phyloP scores from a whole-genome alignment of 2,113 vertebrate species.

The Rhabdornis inornatus region DNA sequence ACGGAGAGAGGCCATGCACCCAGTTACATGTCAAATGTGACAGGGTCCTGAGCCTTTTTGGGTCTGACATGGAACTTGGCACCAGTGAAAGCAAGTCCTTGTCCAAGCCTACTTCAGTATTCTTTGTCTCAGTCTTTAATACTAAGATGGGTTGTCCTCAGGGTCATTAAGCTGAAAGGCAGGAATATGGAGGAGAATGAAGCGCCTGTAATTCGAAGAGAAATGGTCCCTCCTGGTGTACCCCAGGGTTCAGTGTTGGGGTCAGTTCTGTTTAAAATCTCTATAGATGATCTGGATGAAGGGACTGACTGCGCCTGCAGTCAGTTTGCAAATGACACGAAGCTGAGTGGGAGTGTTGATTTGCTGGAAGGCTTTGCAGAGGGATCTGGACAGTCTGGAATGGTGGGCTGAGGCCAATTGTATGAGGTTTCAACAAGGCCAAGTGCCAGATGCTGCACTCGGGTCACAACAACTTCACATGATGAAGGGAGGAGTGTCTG shows the following conservation, averaged over 20 bases:
- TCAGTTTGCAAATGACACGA: background rate
- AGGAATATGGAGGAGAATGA: background rate
- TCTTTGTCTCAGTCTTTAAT: background rate
- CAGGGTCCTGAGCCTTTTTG: background rate
- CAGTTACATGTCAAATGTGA: background rate
- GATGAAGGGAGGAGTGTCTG: background rate
- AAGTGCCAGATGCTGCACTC: background rate
- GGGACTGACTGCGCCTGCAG: background rate
- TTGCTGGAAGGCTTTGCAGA: background rate
- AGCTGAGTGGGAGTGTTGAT: background rate
- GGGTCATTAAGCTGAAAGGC: background rate
- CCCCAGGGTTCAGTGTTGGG: background rate
- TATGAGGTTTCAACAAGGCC: background rate
- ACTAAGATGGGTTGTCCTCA: background rate
- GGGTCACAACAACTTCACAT: background rate
- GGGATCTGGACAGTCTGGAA: background rate
- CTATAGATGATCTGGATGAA: background rate
- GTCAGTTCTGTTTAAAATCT: background rate
- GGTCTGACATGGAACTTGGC: background rate
- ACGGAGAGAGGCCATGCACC: rapidly evolving
- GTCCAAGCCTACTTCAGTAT: background rate
- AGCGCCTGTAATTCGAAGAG: background rate
- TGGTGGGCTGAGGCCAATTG: background rate
- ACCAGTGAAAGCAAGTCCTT: background rate
- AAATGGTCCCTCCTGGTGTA: background rate